Conservation (phyloP, 2,888 invertebrate genomes). For the Iselma pallidipennis region DNA sequence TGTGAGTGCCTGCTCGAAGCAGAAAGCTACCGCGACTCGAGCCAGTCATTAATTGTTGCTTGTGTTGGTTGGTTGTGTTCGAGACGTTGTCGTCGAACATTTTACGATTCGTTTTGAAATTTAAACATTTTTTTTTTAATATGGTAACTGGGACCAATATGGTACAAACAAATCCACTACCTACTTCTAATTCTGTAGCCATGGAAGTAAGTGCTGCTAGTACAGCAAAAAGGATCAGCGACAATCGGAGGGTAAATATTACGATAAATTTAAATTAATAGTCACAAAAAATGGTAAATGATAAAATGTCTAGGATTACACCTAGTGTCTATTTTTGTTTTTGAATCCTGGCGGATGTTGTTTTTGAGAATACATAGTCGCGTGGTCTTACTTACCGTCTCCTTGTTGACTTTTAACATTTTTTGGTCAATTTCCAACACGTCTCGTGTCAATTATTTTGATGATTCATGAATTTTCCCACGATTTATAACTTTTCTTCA, state of each 20-base stretch:
- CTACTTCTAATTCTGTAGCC: conserved; percentile 9
- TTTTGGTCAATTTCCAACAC: conserved; percentile 35
- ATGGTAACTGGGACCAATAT: conserved; percentile 29
- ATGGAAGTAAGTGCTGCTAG: conserved; percentile 19
- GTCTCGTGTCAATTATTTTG: conserved; percentile 39
- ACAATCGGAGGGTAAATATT: conserved; percentile 45
- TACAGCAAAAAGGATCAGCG: conserved; percentile 35
- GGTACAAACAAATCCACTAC: conserved; percentile 16
- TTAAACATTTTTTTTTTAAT: no score
- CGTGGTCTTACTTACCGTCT: conserved; percentile 3
- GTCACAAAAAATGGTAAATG: neutral
- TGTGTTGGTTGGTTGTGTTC: no score
- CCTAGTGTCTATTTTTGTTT: conserved; percentile 8
- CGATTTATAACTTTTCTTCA: conserved; percentile 29
- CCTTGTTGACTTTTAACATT: conserved; percentile 22
- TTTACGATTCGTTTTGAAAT: no score
- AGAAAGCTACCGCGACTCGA: conserved; percentile 16
- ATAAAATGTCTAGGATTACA: no score
- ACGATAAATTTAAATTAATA: neutral
- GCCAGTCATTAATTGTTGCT: neutral
- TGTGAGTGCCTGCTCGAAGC: conserved; percentile 5
- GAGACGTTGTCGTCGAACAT: no score
- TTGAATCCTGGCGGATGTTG: conserved; percentile 17
- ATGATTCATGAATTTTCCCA: conserved; percentile 23
- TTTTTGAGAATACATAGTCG: conserved; percentile 9